A percentile compares a stretch with the other conserved stretches of the same genome.
These are phyloP conservation scores for Nephila pilipes DNA, from an alignment of 1,140 invertebrate species.

Conservation along the genomic window DNA sequence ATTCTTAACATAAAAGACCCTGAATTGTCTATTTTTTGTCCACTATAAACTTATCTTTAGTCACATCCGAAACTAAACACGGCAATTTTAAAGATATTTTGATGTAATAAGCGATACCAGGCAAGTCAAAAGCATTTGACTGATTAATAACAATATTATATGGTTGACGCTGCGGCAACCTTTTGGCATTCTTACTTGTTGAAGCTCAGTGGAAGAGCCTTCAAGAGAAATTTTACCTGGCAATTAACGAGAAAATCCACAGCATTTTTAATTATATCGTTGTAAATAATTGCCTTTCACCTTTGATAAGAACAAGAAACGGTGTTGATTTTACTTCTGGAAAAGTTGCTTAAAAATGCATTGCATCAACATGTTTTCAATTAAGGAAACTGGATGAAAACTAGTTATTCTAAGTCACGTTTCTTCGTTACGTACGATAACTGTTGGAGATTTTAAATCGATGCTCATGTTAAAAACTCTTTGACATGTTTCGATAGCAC, in stretches of 20 bases:
- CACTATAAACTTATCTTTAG: too few species aligned
- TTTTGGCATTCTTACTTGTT: neutral
- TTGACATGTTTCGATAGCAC: neutral
- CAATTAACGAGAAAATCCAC: conserved; percentile 1
- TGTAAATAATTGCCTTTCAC: conserved; percentile 44
- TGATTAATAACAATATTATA: neutral
- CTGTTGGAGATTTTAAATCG: conserved; percentile 6
- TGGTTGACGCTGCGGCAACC: neutral
- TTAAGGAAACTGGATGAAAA: conserved; percentile 48
- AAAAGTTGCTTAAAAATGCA: conserved; percentile 49
- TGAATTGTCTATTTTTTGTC: too few species aligned
- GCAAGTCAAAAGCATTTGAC: neutral
- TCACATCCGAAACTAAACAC: too few species aligned
- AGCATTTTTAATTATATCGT: conserved; percentile 1
- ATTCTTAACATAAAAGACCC: too few species aligned
- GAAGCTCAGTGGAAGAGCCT: neutral
- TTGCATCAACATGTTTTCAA: conserved; percentile 63
- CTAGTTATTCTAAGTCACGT: conserved; percentile 68
- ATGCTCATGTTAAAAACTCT: conserved; percentile 4
- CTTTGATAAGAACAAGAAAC: conserved; percentile 5
- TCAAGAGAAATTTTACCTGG: conserved; percentile 26
- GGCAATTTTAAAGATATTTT: too few species aligned
- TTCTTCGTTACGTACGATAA: conserved; percentile 32
- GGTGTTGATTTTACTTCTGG: conserved; percentile 10
- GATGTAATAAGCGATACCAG: too few species aligned